Percentiles rank a stretch among this genome's conserved stretches.
Evolutionary conservation across 2,113 vertebrate genomes (phyloP).

Genomic region (Azemiops feae): DNA sequence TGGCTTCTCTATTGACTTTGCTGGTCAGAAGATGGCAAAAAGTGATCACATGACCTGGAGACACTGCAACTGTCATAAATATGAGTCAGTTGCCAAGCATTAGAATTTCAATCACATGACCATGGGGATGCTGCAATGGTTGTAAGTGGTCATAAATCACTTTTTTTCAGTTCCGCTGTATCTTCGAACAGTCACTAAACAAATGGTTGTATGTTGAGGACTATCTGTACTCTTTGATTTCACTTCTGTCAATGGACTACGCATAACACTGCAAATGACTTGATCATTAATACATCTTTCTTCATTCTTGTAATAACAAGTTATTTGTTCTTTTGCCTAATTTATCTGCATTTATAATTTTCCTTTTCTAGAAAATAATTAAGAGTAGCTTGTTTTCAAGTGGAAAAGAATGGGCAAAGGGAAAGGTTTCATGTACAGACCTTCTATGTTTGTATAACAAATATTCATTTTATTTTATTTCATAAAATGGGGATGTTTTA

Average conservation of each 20-base stretch:
- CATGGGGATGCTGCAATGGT: not conserved
- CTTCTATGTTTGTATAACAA: not conserved
- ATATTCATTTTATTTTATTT: not conserved
- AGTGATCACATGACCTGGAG: not conserved
- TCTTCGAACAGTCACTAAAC: not conserved
- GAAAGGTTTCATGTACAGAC: not conserved
- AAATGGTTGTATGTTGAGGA: not conserved
- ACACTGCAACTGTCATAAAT: not conserved
- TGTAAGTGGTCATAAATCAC: not conserved
- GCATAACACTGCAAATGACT: not conserved
- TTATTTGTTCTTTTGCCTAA: constrained; percentile 27
- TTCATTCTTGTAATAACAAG: not conserved
- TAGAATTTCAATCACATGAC: not conserved
- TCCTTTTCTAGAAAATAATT: constrained; percentile 39
- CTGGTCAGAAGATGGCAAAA: not conserved
- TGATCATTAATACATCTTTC: constrained; percentile 24
- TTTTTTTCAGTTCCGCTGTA: not conserved
- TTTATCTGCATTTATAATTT: constrained; percentile 25
- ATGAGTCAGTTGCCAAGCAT: not conserved
- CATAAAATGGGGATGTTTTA: not conserved
- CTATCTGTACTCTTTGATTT: constrained; percentile 10
- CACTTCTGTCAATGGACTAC: not conserved
- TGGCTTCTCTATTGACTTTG: not conserved
- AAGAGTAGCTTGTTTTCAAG: not conserved
- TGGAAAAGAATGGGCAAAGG: constrained; percentile 18